phyloP scores from a whole-genome alignment of 2,888 invertebrate species.

The Anthophora plumipes region DNA sequence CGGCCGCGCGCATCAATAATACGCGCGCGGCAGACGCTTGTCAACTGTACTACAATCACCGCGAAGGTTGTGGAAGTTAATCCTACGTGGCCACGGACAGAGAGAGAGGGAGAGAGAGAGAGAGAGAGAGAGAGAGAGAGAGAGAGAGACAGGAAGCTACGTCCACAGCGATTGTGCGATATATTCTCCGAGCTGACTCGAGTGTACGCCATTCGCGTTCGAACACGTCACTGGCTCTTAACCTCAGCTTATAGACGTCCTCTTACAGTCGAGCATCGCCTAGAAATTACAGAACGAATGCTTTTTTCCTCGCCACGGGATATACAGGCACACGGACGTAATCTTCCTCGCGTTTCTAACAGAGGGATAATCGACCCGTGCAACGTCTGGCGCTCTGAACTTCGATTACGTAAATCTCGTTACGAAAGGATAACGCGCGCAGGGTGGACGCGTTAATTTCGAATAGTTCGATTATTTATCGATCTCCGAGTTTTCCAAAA shows the following conservation, averaged over 20 bases:
- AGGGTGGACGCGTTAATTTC: conserved; percentile 1
- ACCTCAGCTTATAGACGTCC: conserved; percentile 42
- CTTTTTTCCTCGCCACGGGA: neutral
- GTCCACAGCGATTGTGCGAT: conserved; percentile 21
- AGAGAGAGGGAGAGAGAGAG: too few species aligned
- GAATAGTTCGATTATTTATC: rapidly evolving
- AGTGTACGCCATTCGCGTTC: conserved; percentile 45
- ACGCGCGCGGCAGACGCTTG: conserved; percentile 40
- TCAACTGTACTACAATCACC: conserved; percentile 50
- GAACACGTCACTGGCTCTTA: conserved; percentile 58
- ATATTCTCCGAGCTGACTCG: too few species aligned
- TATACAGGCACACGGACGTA: neutral
- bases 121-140: too few species aligned
- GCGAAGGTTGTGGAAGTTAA: conserved; percentile 51
- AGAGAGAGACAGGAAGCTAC: too few species aligned
- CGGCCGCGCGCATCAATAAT: conserved; percentile 27
- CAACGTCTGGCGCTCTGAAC: neutral
- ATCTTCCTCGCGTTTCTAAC: conserved; percentile 18
- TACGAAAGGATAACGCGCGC: conserved; percentile 27
- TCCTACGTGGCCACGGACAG: conserved; percentile 4
- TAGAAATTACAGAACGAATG: conserved; percentile 35
- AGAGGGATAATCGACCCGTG: conserved; percentile 28
- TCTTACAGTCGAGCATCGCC: conserved; percentile 9
- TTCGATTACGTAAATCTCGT: conserved; percentile 33
- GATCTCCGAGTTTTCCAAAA: neutral